These are phyloP conservation scores for Crocallis elinguaria DNA, from an alignment of 2,888 invertebrate species.

Conservation along the genomic window DNA sequence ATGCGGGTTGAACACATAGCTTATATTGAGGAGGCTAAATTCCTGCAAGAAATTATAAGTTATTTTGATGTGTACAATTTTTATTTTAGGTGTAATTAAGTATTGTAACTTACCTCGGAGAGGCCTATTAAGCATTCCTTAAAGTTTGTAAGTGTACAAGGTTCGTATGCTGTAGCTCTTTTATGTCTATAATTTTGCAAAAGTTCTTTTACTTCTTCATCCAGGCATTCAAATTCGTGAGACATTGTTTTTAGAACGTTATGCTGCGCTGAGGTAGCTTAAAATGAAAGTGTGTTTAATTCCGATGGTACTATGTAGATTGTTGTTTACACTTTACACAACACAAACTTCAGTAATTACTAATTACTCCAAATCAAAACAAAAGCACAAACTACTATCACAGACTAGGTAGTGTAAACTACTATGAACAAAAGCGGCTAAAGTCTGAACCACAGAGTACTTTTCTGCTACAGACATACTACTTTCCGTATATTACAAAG, in stretches of 20 bases:
- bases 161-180: constrained; percentile 71
- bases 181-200: constrained; percentile 72
- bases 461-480: too few relatives aligned
- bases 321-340: too few relatives aligned
- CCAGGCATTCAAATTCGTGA: constrained; percentile 57
- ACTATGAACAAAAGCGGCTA: too few relatives aligned
- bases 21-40: constrained; percentile 66
- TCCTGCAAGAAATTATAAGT: constrained; percentile 55
- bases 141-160: constrained; percentile 68
- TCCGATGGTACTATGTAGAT: too few relatives aligned
- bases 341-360: too few relatives aligned
- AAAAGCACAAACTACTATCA: too few relatives aligned
- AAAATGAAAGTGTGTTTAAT: too few relatives aligned
- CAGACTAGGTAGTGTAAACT: too few relatives aligned
- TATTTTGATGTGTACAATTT: neutral
- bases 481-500: too few relatives aligned
- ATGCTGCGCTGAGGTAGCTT: too few relatives aligned
- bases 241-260: constrained; percentile 37
- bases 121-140: constrained; percentile 76
- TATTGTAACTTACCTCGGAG: constrained; percentile 57
- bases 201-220: constrained; percentile 77
- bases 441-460: too few relatives aligned
- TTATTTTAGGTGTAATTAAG: neutral
- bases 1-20: constrained; percentile 73
- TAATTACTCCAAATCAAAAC: too few relatives aligned